A percentile compares a stretch with the other conserved stretches of the same genome.
These are phyloP conservation scores for Epirrhoe alternata DNA, from an alignment of 2,888 invertebrate species.

Conservation along the genomic window DNA sequence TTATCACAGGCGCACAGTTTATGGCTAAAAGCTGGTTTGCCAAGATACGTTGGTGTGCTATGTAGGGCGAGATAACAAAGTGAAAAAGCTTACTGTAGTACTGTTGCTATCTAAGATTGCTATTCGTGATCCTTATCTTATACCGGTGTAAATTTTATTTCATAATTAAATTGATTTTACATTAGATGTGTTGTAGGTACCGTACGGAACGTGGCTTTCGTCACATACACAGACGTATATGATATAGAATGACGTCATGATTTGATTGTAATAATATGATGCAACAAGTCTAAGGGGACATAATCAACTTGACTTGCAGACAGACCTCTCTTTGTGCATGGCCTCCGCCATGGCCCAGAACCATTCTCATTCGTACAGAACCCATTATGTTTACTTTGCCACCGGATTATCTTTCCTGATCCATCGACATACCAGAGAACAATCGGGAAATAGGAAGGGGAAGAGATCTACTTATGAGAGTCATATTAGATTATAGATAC, in stretches of 20 bases:
- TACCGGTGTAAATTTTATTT: background rate
- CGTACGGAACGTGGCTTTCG: too few species aligned
- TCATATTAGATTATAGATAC: too few species aligned
- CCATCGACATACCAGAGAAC: too few species aligned
- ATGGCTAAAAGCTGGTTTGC: slow-evolving; percentile 32
- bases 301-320: too few species aligned
- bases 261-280: background rate
- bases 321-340: too few species aligned
- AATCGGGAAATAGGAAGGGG: too few species aligned
- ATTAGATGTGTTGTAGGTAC: too few species aligned
- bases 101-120: background rate
- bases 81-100: slow-evolving; percentile 19
- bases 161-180: background rate
- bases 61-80: slow-evolving; percentile 26
- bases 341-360: too few species aligned
- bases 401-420: too few species aligned
- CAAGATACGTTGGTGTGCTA: slow-evolving; percentile 11
- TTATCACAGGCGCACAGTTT: slow-evolving; percentile 43
- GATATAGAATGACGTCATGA: background rate
- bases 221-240: background rate
- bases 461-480: too few species aligned
- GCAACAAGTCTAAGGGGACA: background rate
- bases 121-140: background rate
- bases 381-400: too few species aligned
- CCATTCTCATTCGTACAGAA: too few species aligned